phyloP scores from a whole-genome alignment of 2,888 invertebrate species.

The Lepidochrysops patricia region DNA sequence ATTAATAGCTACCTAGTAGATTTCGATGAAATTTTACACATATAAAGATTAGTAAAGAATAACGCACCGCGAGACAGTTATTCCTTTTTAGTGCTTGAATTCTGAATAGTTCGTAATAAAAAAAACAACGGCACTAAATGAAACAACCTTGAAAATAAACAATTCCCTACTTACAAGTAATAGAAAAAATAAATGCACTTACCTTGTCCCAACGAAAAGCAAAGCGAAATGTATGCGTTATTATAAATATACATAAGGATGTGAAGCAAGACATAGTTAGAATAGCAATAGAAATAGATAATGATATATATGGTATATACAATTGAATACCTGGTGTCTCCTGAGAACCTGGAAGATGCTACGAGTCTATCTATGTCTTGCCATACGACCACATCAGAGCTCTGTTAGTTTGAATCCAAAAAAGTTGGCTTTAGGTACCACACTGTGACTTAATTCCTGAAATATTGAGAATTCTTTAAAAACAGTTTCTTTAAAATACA shows the following conservation, averaged over 20 bases:
- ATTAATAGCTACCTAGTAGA: too few relatives aligned
- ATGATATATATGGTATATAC: conserved; percentile 38
- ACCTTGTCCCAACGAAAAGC: conserved; percentile 18
- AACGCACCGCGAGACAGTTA: too few relatives aligned
- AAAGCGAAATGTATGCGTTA: conserved; percentile 20
- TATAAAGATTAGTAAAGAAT: too few relatives aligned
- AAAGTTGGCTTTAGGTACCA: conserved; percentile 30
- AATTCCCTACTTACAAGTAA: too few relatives aligned
- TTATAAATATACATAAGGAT: conserved; percentile 33
- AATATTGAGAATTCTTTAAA: background rate
- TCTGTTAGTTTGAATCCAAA: conserved; percentile 45
- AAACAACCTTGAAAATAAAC: too few relatives aligned
- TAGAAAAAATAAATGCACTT: conserved; percentile 16
- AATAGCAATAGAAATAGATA: conserved; percentile 41
- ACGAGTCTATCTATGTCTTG: conserved; percentile 63
- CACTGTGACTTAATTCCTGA: conserved; percentile 40
- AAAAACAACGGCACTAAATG: too few relatives aligned
- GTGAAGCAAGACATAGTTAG: conserved; percentile 74
- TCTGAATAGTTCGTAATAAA: too few relatives aligned
- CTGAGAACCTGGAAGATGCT: conserved; percentile 33
- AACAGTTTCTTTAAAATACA: too few relatives aligned
- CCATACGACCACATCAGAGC: conserved; percentile 69
- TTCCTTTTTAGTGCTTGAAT: too few relatives aligned
- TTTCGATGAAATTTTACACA: too few relatives aligned
- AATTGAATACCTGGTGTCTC: conserved; percentile 48